Base-by-base conservation (phyloP, 2,113 vertebrate genomes). In the Callorhinus ursinus region DNA sequence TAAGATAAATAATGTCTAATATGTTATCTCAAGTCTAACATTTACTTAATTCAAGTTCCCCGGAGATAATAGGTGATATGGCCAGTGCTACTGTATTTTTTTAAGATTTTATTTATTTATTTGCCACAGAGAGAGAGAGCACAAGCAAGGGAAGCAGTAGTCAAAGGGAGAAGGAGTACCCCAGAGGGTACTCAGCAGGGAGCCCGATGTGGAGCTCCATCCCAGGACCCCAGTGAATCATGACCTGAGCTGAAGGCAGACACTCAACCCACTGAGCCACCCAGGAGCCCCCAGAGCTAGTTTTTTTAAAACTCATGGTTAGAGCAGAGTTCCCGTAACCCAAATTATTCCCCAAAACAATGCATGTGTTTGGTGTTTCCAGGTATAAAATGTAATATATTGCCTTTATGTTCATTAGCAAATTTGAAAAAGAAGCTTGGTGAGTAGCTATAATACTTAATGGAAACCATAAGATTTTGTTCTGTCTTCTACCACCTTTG, bases 401-500 rank as follows among this genome's bases (percentile, higher is more conserved):
- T 95, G 2, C 13, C 33, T 96, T 49, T 76, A 71, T 77, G 3
- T 67, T 88, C 31, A 31, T 67, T 55, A 67, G 4, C 28, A 90
- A 94, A 19, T 67, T 77, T 95, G 39, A 88, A 46, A 90, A 95
- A 59, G 13, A 80, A 46, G 21, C 74, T 55, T 91, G 59, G 16
- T 61, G 65, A 91, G 18, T 76, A 31, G 5, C 42, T 74, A 39
- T 77, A 90, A 57, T 74, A 80, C 1, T 76, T 21, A 88, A 11
- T 65, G 33, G 21, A 4, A 88, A 22, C 9, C 28, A 82, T 63
- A 95, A 31, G 46, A 77, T 69, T 21, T 93, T 94, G 9, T 28
- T 95, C 15, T 92, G 13, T 59, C 19, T 97, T 51, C 28, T 86
- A 28, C 14, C 86, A 31, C 14, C 53, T 97, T 91, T 91, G 31